Base-by-base conservation (phyloP, 2,888 invertebrate species). In the Augochlorella aurata region DNA sequence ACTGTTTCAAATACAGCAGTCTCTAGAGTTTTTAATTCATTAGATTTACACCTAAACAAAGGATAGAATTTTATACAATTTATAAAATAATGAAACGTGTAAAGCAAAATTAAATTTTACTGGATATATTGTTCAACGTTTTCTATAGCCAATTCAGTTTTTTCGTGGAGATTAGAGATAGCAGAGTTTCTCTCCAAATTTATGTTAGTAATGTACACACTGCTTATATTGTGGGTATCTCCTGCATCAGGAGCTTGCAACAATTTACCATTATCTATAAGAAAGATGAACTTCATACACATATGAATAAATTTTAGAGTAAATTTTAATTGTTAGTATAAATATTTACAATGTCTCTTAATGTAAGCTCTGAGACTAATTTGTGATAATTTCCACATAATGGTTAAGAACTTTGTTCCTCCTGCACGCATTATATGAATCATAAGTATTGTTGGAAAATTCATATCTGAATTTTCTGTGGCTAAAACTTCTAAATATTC, bases 341-440 rank as follows among this genome's bases (percentile, higher is more conserved):
- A 74, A 18, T 4, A 50, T 82, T 49, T 77, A 85, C 86, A 21
- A n/a, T 79, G 21, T n/a, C 38, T 77, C 12, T 18, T 47, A 18
- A 85, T 61, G 10, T 84, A 82, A 68, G 78, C 21, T 66, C 89
- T 88, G 18, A 93, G 73, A 14, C 89, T 87, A 58, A 91, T 89
- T 50, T 89, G 83, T 4, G 93, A 93, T n/a, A 93, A 82, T 79
- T 90, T 90, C 89, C 90, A 91, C 91, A 93, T 93, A 12, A 93
- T 90, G 38, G 77, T 87, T 16, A 89, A 85, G 70, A 93, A 90
- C 81, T 90, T 93, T 5, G 82, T 90, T 1, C 93, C 93, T 24
- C 87, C 86, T 5, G 93, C 92, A 24, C 89, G 89, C 24, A 93
- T 77, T 68, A 93, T 88, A 74, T 92, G 90, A n/a, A 93, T 89